Conservation (phyloP, 1,140 invertebrate species). For the Ladona fulva region DNA sequence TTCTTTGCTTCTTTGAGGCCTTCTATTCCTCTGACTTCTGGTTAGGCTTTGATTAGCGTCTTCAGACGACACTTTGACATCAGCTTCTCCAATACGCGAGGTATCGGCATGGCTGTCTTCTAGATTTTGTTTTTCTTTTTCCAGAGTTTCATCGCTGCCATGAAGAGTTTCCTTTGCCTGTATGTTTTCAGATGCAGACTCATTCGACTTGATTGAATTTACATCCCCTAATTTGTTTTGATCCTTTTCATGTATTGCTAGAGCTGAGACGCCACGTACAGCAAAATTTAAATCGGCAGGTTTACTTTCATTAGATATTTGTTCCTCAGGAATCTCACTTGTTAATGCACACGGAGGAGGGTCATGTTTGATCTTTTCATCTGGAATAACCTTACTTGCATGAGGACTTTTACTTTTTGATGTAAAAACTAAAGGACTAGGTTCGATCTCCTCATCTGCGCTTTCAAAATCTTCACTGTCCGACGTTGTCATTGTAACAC, state of each 20-base stretch:
- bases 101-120: too few relatives aligned
- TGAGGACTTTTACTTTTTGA: conserved; percentile 16
- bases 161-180: conserved; percentile 12
- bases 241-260: neutral
- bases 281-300: neutral
- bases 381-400: conserved; percentile 27
- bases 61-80: too few relatives aligned
- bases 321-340: conserved; percentile 16
- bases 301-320: conserved; percentile 20
- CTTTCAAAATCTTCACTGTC: conserved; percentile 64
- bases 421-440: neutral
- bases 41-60: neutral
- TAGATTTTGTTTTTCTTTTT: neutral
- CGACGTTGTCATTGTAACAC: conserved; percentile 49
- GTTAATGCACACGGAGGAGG: neutral
- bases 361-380: conserved; percentile 40
- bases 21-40: neutral
- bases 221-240: neutral
- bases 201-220: neutral
- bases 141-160: neutral
- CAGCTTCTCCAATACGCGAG: too few relatives aligned
- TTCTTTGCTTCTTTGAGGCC: neutral
- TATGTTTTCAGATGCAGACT: neutral
- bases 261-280: neutral
- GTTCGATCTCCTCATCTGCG: conserved; percentile 46